These are phyloP conservation scores for Betta splendens DNA, from an alignment of 2,797 vertebrate genomes.

Conservation along the genomic window DNA sequence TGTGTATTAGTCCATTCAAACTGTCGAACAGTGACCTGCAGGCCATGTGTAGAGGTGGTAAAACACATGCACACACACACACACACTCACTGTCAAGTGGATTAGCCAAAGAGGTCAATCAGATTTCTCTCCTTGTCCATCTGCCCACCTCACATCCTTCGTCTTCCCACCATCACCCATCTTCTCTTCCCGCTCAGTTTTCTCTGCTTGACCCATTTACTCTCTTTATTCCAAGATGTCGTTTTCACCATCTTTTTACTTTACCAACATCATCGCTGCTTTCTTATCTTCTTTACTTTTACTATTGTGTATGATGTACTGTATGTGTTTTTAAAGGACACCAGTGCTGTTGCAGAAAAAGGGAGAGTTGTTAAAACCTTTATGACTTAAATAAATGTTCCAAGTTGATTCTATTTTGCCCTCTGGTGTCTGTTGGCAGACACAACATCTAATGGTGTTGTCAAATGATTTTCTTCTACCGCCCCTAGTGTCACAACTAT, in stretches of 20 bases:
- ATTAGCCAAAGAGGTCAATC: conserved; percentile 66
- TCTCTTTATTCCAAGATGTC: neutral
- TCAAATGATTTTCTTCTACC: neutral
- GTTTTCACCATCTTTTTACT: neutral
- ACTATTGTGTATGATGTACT: no score
- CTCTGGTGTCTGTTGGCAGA: neutral
- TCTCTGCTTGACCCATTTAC: neutral
- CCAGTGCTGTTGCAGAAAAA: no score
- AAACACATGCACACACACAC: conserved; percentile 36
- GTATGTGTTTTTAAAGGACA: no score
- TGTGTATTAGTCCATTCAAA: conserved; percentile 10
- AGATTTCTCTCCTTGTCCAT: conserved; percentile 54
- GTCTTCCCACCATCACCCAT: neutral
- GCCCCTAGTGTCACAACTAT: no score
- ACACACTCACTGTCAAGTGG: conserved; percentile 48
- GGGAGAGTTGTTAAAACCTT: no score
- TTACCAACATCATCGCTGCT: no score
- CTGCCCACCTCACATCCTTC: conserved; percentile 34
- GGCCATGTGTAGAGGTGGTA: conserved; percentile 37
- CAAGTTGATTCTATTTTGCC: neutral
- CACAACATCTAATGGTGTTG: neutral
- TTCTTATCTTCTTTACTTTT: no score
- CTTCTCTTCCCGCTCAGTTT: neutral
- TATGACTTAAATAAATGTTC: no score
- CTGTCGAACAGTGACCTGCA: conserved; percentile 11